Evolutionary conservation across 1,140 invertebrate genomes (phyloP).

Genomic region (Habropoda laboriosa): DNA sequence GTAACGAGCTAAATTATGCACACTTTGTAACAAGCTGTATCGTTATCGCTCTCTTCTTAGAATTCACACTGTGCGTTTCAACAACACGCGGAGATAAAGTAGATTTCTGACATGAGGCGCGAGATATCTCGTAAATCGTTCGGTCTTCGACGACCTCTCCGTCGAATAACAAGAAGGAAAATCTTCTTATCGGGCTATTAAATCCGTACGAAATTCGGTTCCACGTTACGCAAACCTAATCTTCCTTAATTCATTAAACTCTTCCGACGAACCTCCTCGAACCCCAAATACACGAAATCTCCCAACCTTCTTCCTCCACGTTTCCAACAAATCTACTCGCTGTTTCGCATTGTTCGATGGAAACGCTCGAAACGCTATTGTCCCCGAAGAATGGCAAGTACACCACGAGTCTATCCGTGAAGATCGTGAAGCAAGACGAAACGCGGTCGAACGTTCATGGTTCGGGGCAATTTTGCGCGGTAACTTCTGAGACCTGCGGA

Average conservation of each 20-base stretch:
- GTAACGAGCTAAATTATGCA: conserved; percentile 7
- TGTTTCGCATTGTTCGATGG: too few species aligned
- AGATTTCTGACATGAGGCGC: conserved; percentile 9
- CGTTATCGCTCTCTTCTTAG: conserved; percentile 33
- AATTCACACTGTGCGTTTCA: conserved; percentile 15
- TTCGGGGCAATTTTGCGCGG: conserved; percentile 63
- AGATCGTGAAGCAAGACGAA: background rate
- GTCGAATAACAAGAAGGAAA: background rate
- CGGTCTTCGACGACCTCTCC: background rate
- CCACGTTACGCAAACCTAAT: background rate
- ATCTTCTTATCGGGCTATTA: background rate
- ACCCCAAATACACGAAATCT: too few species aligned
- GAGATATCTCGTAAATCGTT: conserved; percentile 25
- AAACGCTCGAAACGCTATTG: background rate
- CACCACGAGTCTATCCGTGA: background rate
- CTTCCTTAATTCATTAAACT: background rate
- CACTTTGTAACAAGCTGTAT: conserved; percentile 4
- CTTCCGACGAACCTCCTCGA: background rate
- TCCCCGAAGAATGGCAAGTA: background rate
- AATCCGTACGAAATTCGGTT: too few species aligned
- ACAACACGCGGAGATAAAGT: conserved; percentile 33
- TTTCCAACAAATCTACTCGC: background rate
- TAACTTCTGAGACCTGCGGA: conserved; percentile 60
- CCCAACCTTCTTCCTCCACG: too few species aligned
- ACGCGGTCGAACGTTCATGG: background rate